These are phyloP conservation scores for Marasmarcha lunaedactyla DNA, from an alignment of 2,888 invertebrate species.

Conservation along the genomic window DNA sequence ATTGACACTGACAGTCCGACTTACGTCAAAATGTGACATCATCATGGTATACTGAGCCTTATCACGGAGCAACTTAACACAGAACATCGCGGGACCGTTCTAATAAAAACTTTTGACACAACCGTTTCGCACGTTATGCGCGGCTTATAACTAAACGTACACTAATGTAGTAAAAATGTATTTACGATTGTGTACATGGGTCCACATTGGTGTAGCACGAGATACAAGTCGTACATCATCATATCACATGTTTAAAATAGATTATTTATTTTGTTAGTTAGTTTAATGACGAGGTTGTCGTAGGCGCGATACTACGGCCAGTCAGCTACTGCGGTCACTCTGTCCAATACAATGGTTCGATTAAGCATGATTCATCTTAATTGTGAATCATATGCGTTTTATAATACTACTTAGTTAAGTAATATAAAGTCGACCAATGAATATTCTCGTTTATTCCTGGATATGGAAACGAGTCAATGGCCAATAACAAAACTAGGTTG, in stretches of 20 bases:
- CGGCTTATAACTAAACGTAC: conserved; percentile 56
- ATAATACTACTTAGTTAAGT: conserved; percentile 20
- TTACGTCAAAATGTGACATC: conserved; percentile 44
- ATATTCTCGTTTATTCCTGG: conserved; percentile 15
- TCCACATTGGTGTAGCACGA: conserved; percentile 50
- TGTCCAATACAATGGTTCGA: conserved; percentile 46
- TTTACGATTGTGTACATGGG: conserved; percentile 65
- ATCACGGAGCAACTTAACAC: conserved; percentile 49
- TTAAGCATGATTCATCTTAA: conserved; percentile 49
- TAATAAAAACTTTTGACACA: conserved; percentile 58
- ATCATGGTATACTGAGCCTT: conserved; percentile 50
- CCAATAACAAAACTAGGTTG: conserved; percentile 25
- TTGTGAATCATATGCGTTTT: conserved; percentile 42
- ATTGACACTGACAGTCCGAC: conserved; percentile 22
- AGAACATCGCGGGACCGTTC: conserved; percentile 39
- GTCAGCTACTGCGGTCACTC: conserved; percentile 42
- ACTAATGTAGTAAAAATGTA: conserved; percentile 45
- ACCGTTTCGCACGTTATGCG: conserved; percentile 60
- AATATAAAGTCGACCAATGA: conserved; percentile 27
- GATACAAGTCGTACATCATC: conserved; percentile 60
- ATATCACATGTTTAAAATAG: conserved; percentile 61
- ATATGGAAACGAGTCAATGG: conserved; percentile 37
- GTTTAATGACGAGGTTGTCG: conserved; percentile 14
- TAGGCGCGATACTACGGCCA: conserved; percentile 34
- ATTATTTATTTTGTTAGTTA: conserved; percentile 53